phyloP scores from a whole-genome alignment of 2,113 vertebrate species.

The Dicaeum eximium region DNA sequence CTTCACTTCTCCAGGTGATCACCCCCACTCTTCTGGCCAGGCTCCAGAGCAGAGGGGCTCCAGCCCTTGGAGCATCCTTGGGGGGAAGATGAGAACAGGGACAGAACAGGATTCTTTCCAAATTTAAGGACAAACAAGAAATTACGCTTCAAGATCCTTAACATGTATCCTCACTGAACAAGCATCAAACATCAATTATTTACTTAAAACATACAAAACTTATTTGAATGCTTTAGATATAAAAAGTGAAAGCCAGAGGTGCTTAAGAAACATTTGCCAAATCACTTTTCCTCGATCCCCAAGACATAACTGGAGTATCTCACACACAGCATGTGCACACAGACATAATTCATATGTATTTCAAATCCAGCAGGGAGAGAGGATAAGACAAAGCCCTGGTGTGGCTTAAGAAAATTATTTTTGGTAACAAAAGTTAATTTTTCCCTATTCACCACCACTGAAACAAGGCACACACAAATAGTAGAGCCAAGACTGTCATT shows the following conservation, averaged over 20 bases:
- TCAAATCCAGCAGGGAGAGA: not conserved
- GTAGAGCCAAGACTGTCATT: not conserved
- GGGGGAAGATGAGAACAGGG: not conserved
- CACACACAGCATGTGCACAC: not conserved
- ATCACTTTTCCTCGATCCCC: not conserved
- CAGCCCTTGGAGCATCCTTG: not conserved
- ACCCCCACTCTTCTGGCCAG: not conserved
- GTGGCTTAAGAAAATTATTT: not conserved
- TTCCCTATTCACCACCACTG: not conserved
- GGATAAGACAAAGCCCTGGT: not conserved
- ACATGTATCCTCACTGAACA: not conserved
- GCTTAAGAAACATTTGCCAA: not conserved
- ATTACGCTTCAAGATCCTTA: not conserved
- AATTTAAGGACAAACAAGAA: not conserved
- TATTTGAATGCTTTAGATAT: not conserved
- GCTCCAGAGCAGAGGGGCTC: not conserved
- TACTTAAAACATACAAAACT: not conserved
- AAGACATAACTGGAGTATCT: not conserved
- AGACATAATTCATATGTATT: not conserved
- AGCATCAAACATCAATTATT: not conserved
- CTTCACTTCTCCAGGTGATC: not conserved
- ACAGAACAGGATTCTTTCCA: not conserved
- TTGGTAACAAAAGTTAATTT: not conserved
- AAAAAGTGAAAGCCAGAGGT: not conserved
- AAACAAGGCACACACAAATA: not conserved